Conservation (phyloP, 2,797 vertebrate genomes). For the Lepus oiostolus region DNA sequence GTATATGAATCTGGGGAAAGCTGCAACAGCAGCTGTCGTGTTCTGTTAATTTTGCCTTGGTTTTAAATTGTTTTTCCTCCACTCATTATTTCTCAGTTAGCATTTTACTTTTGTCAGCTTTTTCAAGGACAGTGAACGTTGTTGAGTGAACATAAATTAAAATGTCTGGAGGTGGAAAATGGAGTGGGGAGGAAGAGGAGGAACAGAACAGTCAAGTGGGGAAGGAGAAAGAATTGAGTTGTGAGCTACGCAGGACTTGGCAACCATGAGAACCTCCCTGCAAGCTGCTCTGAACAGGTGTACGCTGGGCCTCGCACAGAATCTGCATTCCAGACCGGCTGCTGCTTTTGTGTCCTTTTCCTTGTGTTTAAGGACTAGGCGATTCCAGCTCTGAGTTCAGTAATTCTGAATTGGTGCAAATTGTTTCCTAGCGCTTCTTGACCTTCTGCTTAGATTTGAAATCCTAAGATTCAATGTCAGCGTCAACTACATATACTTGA, state of each 20-base stretch:
- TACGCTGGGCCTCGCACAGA: background rate
- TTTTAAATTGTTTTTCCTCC: conserved; percentile 48
- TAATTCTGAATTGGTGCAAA: conserved; percentile 6
- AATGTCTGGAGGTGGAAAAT: background rate
- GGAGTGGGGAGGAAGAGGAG: conserved; percentile 25
- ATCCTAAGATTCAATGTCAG: background rate
- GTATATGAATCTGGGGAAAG: background rate
- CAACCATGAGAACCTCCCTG: background rate
- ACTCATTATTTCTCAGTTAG: conserved; percentile 33
- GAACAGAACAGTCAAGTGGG: background rate
- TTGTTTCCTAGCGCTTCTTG: conserved; percentile 33
- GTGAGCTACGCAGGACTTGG: background rate
- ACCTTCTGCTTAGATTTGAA: conserved; percentile 20
- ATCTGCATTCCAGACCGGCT: background rate
- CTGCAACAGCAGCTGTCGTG: background rate
- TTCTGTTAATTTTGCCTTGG: conserved; percentile 46
- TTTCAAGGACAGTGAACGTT: conserved; percentile 32
- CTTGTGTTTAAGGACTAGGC: background rate
- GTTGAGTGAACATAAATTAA: conserved; percentile 56
- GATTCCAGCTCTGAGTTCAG: conserved; percentile 32
- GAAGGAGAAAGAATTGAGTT: background rate
- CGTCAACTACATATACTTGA: background rate
- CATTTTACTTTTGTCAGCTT: conserved; percentile 30
- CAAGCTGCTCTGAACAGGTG: background rate
- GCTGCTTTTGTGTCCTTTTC: background rate